A percentile compares a stretch with the other conserved stretches of the same genome.
Conservation (phyloP, 2,797 vertebrate species). For the Poeciliopsis turneri region DNA sequence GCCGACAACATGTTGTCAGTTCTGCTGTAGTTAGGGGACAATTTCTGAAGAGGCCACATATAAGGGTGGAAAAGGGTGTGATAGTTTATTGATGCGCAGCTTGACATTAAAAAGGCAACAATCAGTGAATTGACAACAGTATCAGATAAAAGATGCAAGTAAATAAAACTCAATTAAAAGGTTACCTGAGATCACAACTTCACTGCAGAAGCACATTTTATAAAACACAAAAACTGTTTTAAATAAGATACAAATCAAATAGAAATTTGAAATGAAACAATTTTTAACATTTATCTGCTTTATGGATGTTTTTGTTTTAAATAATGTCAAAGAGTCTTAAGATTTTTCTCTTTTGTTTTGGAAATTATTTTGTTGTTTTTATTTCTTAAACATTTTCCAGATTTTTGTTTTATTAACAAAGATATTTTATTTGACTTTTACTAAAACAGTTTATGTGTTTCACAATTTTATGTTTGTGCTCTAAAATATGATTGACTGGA, state of each 20-base stretch:
- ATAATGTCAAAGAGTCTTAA: not conserved
- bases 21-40: slow-evolving; percentile 40
- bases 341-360: not conserved
- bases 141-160: not conserved
- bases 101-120: not conserved
- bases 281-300: not conserved
- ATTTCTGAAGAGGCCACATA: slow-evolving; percentile 33
- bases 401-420: not conserved
- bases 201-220: not conserved
- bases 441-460: not conserved
- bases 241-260: not conserved
- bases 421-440: not conserved
- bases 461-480: not conserved
- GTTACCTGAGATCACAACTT: not conserved
- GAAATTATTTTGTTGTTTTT: not conserved
- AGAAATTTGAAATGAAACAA: not conserved
- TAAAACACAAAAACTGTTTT: not conserved
- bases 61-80: slow-evolving; percentile 1
- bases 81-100: not conserved
- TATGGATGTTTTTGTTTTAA: not conserved
- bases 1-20: slow-evolving; percentile 50
- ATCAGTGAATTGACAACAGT: not conserved
- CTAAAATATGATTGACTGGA: not conserved
- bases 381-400: not conserved
- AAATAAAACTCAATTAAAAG: not conserved